A percentile compares a stretch with the other conserved stretches of the same genome.
These are phyloP conservation scores for Protophormia terraenovae DNA, from an alignment of 2,888 invertebrate genomes.

Conservation along the genomic window DNA sequence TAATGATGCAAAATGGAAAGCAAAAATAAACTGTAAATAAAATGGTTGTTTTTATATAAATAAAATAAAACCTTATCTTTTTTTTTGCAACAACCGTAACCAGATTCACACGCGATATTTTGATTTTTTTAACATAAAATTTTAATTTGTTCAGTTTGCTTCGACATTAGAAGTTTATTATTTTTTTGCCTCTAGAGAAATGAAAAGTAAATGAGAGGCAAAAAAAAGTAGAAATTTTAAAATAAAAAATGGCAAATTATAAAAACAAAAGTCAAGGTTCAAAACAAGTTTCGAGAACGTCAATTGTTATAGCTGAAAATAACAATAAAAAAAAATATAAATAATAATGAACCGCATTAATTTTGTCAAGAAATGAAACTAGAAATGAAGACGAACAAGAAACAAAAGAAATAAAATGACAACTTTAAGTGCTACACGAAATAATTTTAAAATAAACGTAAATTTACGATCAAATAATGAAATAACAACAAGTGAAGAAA, in stretches of 20 bases:
- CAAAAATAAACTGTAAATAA: background rate
- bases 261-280: conserved; percentile 63
- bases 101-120: conserved; percentile 28
- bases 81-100: background rate
- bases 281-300: conserved; percentile 54
- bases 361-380: conserved; percentile 28
- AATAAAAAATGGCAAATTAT: conserved; percentile 24
- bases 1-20: background rate
- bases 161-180: background rate
- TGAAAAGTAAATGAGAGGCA: background rate
- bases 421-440: background rate
- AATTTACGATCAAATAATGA: conserved; percentile 22
- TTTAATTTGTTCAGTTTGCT: background rate
- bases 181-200: conserved; percentile 13
- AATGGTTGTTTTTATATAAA: background rate
- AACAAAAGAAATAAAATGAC: background rate
- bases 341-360: conserved; percentile 25
- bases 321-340: background rate
- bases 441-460: conserved; percentile 17
- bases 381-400: conserved; percentile 28
- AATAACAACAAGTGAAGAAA: conserved; percentile 21
- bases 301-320: conserved; percentile 31
- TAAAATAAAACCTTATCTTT: background rate
- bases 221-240: conserved; percentile 40
- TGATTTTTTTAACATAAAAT: background rate